phyloP scores from a whole-genome alignment of 2,888 invertebrate species.

The Pseudococcus jackbeardsleyi region DNA sequence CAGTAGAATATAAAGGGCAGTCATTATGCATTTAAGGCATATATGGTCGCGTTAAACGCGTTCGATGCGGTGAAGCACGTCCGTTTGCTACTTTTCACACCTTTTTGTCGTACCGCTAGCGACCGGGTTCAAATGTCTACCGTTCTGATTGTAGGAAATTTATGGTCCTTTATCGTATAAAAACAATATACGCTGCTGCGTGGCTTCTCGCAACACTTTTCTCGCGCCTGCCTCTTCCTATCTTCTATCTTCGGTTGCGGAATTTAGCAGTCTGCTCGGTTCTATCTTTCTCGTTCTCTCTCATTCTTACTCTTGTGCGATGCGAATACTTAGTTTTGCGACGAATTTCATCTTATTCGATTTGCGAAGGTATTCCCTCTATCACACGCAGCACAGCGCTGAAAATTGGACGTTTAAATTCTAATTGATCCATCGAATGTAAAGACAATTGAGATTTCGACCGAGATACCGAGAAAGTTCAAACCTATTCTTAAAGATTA shows the following conservation, averaged over 20 bases:
- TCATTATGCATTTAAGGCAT: slow-evolving; percentile 63
- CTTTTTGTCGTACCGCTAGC: slow-evolving; percentile 62
- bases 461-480: too few species aligned
- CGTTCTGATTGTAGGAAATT: slow-evolving; percentile 60
- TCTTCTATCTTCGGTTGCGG: background rate
- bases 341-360: background rate
- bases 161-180: slow-evolving; percentile 49
- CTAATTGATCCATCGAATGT: too few species aligned
- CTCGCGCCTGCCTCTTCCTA: slow-evolving; percentile 8
- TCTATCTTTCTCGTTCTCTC: background rate
- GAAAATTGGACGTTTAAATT: too few species aligned
- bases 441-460: too few species aligned
- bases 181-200: slow-evolving; percentile 21
- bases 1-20: slow-evolving; percentile 65
- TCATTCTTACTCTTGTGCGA: background rate
- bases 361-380: too few species aligned
- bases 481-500: too few species aligned
- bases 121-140: slow-evolving; percentile 58
- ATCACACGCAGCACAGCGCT: too few species aligned
- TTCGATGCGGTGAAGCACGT: slow-evolving; percentile 53
- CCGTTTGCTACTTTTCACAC: slow-evolving; percentile 58
- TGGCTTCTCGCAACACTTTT: slow-evolving; percentile 14
- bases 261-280: background rate
- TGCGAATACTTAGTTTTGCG: background rate
- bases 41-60: slow-evolving; percentile 59